A percentile compares a stretch with the other conserved stretches of the same genome.
These are phyloP conservation scores for Choristoneura fumiferana DNA, from an alignment of 1,140 invertebrate species.

Conservation along the genomic window DNA sequence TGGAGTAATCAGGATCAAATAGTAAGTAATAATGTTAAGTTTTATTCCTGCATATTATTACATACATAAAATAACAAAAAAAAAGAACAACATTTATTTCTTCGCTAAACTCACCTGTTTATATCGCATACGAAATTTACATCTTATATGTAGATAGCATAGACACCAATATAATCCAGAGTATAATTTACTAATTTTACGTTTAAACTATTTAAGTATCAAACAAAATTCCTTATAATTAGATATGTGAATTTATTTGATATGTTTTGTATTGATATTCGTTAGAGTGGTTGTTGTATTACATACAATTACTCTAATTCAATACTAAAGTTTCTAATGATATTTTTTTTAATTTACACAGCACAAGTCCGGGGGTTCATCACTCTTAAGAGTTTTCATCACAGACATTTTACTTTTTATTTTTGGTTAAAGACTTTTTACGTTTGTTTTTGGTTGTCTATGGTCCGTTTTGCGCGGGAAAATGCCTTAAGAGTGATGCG, in stretches of 20 bases:
- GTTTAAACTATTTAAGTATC: slow-evolving; percentile 15
- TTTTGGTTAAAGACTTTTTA: slow-evolving; percentile 24
- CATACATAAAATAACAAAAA: not conserved
- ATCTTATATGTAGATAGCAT: slow-evolving; percentile 10
- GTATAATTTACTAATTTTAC: slow-evolving; percentile 21
- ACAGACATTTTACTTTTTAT: no score
- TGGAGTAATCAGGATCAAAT: no score
- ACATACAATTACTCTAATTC: slow-evolving; percentile 55
- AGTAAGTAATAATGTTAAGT: no score
- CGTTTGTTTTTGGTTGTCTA: slow-evolving; percentile 21
- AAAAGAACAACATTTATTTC: not conserved
- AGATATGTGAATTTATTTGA: slow-evolving; percentile 70
- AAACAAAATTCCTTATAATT: slow-evolving; percentile 31
- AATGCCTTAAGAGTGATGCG: slow-evolving; percentile 71
- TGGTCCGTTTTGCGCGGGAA: not conserved
- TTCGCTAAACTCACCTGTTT: not conserved
- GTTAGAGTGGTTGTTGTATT: slow-evolving; percentile 70
- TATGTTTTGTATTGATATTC: slow-evolving; percentile 75
- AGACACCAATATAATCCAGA: slow-evolving; percentile 21
- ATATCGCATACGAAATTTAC: not conserved
- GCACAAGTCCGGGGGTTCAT: slow-evolving; percentile 48
- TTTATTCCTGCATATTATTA: no score
- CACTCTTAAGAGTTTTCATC: slow-evolving; percentile 56
- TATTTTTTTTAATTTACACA: slow-evolving; percentile 27
- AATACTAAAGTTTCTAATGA: slow-evolving; percentile 42